Evolutionary conservation across 2,888 invertebrate species (phyloP), one percentile per base, ranked within the genome.

Genomic region (Creontiades dilutus): DNA sequence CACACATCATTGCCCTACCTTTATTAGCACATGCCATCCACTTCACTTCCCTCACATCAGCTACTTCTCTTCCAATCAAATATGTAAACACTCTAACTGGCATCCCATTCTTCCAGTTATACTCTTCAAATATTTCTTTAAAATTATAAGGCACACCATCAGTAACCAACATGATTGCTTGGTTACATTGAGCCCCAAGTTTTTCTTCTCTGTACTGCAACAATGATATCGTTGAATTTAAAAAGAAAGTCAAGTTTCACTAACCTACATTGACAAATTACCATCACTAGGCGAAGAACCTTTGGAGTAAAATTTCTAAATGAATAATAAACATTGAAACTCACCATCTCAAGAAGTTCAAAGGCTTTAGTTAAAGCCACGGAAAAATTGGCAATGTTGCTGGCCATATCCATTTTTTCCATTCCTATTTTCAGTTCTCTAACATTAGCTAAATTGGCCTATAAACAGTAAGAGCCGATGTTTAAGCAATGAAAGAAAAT

Each of bases 1-100:
- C 37, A 37, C 37, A 37, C 37, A 37, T 37, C 37, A 37, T 7
- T 37, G 7, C 87, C 91, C 92, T 93, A 94, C 96, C 96, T 94
- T 97, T 96, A 94, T 99, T 99, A 37, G 97, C 97, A 93, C 99
- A 99, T 85, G 99, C 99, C 98, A 99, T 99, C 97, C 98, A 98
- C 93, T 97, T 97, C 91, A 99, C 97, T 93, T 99, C 98, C 91
- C 97, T 95, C 85, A 97, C 97, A 93, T 99, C 99, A 52, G 98
- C 96, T 90, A 97, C 96, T 94, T 98, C 98, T 93, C 97, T 95
- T 91, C 99, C 99, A 94, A 99, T 99, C 93, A 99, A 95, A 94
- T 99, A 99, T 68, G 99, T 99, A 94, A 99, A 99, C 91, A 99
- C 97, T 92, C 99, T 95, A 84, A 99, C 98, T 92, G 98, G 96